A percentile compares a stretch with the other conserved stretches of the same genome.
These are phyloP conservation scores for Theodoxus fluviatilis DNA, from an alignment of 2,888 invertebrate genomes.

Conservation along the genomic window DNA sequence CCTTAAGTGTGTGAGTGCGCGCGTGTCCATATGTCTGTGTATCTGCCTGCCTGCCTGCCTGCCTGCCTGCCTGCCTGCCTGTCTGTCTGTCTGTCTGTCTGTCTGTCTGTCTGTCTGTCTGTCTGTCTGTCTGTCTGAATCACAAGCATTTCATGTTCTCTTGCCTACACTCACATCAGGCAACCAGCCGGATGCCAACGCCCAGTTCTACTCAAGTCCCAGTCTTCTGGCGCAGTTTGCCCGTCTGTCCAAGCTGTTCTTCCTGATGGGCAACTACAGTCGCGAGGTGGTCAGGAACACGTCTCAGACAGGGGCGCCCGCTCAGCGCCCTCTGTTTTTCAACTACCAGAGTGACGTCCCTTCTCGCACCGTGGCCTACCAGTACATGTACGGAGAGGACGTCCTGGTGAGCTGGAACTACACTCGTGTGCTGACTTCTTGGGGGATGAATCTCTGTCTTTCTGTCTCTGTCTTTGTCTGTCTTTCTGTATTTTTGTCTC, in stretches of 20 bases:
- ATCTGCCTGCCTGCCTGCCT: too few relatives aligned
- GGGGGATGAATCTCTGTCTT: too few relatives aligned
- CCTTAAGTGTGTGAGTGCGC: too few relatives aligned
- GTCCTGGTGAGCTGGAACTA: too few relatives aligned
- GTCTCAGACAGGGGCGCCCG: conserved; percentile 43
- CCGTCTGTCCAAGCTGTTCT: conserved; percentile 44
- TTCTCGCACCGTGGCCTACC: conserved; percentile 41
- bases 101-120: too few relatives aligned
- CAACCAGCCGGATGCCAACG: conserved; percentile 47
- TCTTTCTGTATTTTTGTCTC: too few relatives aligned
- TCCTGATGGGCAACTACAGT: conserved; percentile 48
- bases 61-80: too few relatives aligned
- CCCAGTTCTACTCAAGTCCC: conserved; percentile 46
- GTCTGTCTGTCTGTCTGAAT: too few relatives aligned
- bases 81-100: too few relatives aligned
- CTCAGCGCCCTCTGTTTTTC: conserved; percentile 54
- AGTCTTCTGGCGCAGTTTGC: conserved; percentile 41
- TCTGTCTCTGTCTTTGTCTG: too few relatives aligned
- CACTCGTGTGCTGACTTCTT: too few relatives aligned
- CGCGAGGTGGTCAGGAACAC: conserved; percentile 33
- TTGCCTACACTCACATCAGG: conserved; percentile 41
- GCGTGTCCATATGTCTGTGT: too few relatives aligned
- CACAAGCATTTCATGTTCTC: conserved; percentile 3
- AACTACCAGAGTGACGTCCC: conserved; percentile 44
- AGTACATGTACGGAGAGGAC: conserved; percentile 57